Base-by-base conservation (phyloP, 2,113 vertebrate species). In the Picathartes gymnocephalus region DNA sequence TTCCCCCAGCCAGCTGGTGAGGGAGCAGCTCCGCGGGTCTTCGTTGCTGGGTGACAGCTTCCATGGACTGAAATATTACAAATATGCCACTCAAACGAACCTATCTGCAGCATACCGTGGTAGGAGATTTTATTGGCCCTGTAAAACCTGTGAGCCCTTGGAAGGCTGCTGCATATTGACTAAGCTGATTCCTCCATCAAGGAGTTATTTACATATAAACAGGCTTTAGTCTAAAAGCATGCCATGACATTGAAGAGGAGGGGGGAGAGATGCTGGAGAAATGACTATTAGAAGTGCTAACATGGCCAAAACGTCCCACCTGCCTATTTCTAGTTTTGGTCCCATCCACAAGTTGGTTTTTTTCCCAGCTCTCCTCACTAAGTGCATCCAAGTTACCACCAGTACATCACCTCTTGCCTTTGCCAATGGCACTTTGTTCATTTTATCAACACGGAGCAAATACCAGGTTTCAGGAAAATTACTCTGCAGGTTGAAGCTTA, bases 121-220 rank as follows among this genome's bases (percentile, higher is more conserved):
- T n/a, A 33, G 71, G 57, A 72, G 65, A 45, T 81, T 81, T 91
- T 60, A 76, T 3, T 42, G 8, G 48, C 31, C 66, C 30, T 53
- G 57, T 69, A 85, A 90, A 92, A 45, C 37, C 83, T 25, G 48
- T n/a, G 33, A 68, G 74, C 20, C 57, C 37, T 1, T 1, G 76
- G 51, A 95, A 90, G 22, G 40, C 50, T 61, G 31, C 57, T 71
- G 77, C 25, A 31, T 53, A 45, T 79, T n/a, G 31, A 81, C 69
- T 56, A 53, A 88, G 61, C 35, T 1, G 4, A 71, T 68, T 91
- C 76, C 77, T 87, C 57, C 78, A 24, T 65, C 53, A 35, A 53
- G 31, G 27, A 87, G 79, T 35, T 81, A 73, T 89, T 91, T 92
- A 81, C 77, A 89, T 69, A 81, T 53, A 92, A 93, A 92, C 65